Evolutionary conservation across 2,113 vertebrate genomes (phyloP).

Genomic region (Leptodactylus fuscus): DNA sequence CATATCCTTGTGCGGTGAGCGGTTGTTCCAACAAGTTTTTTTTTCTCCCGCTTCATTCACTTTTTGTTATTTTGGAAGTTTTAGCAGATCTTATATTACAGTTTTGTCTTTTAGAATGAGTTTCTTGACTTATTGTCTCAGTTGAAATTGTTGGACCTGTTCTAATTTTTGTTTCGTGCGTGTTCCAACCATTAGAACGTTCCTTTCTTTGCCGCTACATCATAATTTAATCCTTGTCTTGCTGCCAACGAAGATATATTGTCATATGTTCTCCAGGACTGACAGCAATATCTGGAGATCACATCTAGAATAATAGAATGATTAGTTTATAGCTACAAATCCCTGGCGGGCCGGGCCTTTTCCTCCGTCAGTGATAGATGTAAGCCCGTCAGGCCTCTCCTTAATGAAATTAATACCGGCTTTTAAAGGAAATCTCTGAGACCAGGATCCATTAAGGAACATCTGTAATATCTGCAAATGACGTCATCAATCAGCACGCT

Average conservation of each 20-base stretch:
- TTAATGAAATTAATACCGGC: slow-evolving; percentile 26
- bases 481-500: slow-evolving; percentile 18
- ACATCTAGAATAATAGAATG: slow-evolving; percentile 9
- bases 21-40: no score
- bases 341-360: neutral
- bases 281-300: slow-evolving; percentile 15
- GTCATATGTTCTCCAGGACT: neutral
- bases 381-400: neutral
- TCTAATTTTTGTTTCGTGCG: neutral
- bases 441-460: slow-evolving; percentile 11
- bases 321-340: slow-evolving; percentile 1
- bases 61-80: neutral
- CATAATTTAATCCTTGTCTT: neutral
- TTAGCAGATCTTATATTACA: neutral
- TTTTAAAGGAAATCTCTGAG: slow-evolving; percentile 14
- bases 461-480: slow-evolving; percentile 7
- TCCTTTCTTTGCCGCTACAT: neutral
- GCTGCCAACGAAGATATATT: neutral
- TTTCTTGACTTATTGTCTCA: neutral
- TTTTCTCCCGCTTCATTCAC: no score
- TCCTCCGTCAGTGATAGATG: neutral
- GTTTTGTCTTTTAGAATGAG: no score
- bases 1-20: no score
- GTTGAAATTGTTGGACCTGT: neutral
- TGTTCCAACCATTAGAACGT: neutral